phyloP scores from a whole-genome alignment of 2,113 vertebrate genomes.

The Pangasianodon hypophthalmus region DNA sequence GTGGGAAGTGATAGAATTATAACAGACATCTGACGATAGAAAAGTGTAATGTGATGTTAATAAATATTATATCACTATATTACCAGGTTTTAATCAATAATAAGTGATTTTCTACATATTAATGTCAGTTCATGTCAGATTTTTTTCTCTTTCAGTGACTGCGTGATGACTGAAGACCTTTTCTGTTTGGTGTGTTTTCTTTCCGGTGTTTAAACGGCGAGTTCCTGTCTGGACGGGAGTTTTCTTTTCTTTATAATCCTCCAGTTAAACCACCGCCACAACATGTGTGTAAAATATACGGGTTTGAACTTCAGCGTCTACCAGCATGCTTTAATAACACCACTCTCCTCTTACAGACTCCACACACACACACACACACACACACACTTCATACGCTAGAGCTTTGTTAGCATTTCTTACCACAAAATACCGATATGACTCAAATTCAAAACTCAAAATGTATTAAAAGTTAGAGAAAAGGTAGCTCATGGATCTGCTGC shows the following conservation, averaged over 20 bases:
- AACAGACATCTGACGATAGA: neutral
- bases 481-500: neutral
- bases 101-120: neutral
- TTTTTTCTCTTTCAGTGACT: neutral
- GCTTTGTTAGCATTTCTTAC: neutral
- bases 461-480: neutral
- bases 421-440: neutral
- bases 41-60: no score
- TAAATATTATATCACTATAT: neutral
- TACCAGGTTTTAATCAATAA: neutral
- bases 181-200: neutral
- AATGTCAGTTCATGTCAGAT: neutral
- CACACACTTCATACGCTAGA: neutral
- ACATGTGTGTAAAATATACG: neutral
- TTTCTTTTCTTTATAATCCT: conserved; percentile 16
- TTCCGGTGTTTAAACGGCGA: neutral
- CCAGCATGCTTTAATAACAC: conserved; percentile 11
- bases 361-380: neutral
- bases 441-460: no score
- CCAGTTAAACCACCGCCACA: neutral
- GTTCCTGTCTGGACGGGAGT: neutral
- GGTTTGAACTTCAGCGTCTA: neutral
- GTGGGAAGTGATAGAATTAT: neutral
- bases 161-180: neutral
- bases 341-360: neutral